Base-by-base conservation (phyloP, 2,797 vertebrate species). In the Ceyx erithaca region DNA sequence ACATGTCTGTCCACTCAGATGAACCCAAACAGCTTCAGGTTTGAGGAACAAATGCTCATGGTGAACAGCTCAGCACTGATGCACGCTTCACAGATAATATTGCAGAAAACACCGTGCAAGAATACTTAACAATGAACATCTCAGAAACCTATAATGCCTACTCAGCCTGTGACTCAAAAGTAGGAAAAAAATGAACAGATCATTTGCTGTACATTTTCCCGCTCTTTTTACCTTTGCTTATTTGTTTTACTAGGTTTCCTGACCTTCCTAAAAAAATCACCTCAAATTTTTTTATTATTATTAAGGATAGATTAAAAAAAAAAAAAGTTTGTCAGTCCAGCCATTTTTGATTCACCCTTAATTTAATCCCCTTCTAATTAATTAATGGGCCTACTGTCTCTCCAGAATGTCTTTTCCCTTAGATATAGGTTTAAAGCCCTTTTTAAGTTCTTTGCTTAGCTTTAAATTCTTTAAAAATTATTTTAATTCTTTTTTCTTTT, bases 311-410 rank as follows among this genome's bases (percentile, higher is more conserved):
- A 20, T 73, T 28, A 14, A 40, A 40, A 40, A 40, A 40, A 5
- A 5, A 10, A 33, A 31, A 92, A 79, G 45, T 87, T 76, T 13
- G 35, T 23, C 48, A 23, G 57, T 80, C 45, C 77, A 87, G 51
- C 1, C 22, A 87, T 91, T 95, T 94, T 90, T 89, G 1, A 81
- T 87, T 92, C 58, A 82, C 35, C 41, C 12, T 71, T 86, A 88
- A 92, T 91, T 93, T 91, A 89, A 89, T 78, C 25, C 66, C 35
- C 7, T 86, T 89, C 75, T 94, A 85, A 93, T 94, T 91, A 91
- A 93, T 92, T 89, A 95, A 94, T 82, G 54, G 82, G 8, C 11
- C 78, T 77, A 83, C 54, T 71, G 30, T 82, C 68, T 90, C 62
- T 85, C 71, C 85, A 91, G 75, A 85, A 96, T 41, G 46, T 18